phyloP scores from a whole-genome alignment of 2,888 invertebrate genomes.

The Notocelia uddmanniana region DNA sequence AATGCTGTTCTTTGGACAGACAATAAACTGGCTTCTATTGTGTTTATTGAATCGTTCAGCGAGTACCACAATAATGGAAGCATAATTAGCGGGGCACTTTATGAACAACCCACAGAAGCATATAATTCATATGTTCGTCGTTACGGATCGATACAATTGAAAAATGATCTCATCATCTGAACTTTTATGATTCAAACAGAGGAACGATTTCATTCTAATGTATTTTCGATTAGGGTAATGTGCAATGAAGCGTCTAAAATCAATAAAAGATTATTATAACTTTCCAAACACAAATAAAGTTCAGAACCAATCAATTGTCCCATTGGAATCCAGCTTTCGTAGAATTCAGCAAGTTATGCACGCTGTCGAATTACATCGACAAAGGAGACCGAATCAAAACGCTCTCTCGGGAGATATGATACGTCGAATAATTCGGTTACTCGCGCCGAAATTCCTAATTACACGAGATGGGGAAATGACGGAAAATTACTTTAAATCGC shows the following conservation, averaged over 20 bases:
- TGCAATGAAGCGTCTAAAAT: slow-evolving; percentile 52
- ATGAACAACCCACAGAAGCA: slow-evolving; percentile 14
- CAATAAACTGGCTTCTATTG: slow-evolving; percentile 14
- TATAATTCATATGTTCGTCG: too few relatives aligned
- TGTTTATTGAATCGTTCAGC: slow-evolving; percentile 32
- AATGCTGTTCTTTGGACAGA: slow-evolving; percentile 36
- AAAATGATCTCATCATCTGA: slow-evolving; percentile 11
- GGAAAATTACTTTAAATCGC: slow-evolving; percentile 71
- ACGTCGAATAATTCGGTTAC: slow-evolving; percentile 61
- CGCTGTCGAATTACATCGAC: slow-evolving; percentile 55
- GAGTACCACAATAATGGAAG: slow-evolving; percentile 34
- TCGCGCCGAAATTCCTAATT: slow-evolving; percentile 66
- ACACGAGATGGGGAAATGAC: slow-evolving; percentile 67
- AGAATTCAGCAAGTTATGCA: slow-evolving; percentile 51
- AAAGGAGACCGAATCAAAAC: slow-evolving; percentile 54
- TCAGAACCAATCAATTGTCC: slow-evolving; percentile 55
- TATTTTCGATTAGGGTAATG: slow-evolving; percentile 43
- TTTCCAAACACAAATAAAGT: slow-evolving; percentile 54
- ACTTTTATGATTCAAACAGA: slow-evolving; percentile 22
- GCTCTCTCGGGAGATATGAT: slow-evolving; percentile 56
- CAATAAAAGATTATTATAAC: slow-evolving; percentile 58
- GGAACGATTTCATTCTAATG: slow-evolving; percentile 25
- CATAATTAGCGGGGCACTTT: slow-evolving; percentile 27
- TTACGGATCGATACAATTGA: slow-evolving; percentile 15
- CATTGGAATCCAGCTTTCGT: slow-evolving; percentile 53